Conservation (phyloP, 2,113 vertebrate genomes). For the Toxotes jaculatrix region DNA sequence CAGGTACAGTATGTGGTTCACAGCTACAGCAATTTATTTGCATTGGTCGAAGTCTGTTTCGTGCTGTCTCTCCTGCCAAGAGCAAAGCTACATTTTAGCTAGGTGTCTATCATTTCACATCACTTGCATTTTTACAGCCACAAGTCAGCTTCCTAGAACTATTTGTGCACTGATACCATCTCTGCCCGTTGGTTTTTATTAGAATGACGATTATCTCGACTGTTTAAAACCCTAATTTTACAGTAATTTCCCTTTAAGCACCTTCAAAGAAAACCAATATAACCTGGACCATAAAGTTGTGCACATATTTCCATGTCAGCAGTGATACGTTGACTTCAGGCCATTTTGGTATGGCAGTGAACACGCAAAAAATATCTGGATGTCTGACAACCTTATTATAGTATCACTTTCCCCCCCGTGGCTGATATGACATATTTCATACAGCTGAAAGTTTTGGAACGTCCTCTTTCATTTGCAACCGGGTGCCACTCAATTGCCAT, state of each 20-base stretch:
- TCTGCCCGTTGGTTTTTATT: slow-evolving; percentile 34
- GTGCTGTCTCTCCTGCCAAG: neutral
- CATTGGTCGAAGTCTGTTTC: neutral
- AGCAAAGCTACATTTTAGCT: slow-evolving; percentile 9
- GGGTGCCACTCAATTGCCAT: slow-evolving; percentile 15
- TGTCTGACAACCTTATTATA: slow-evolving; percentile 2
- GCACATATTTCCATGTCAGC: slow-evolving; percentile 43
- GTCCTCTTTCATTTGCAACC: slow-evolving; percentile 10
- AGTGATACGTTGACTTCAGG: slow-evolving; percentile 30
- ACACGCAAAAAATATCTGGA: neutral
- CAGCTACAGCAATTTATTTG: slow-evolving; percentile 5
- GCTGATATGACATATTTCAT: slow-evolving; percentile 2
- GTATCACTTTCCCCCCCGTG: slow-evolving; percentile 17
- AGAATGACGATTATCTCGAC: slow-evolving; percentile 29
- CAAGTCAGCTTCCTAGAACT: slow-evolving; percentile 16
- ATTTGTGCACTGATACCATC: slow-evolving; percentile 33
- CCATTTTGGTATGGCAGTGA: slow-evolving; percentile 16
- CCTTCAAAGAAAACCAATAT: slow-evolving; percentile 32
- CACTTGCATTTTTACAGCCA: slow-evolving; percentile 22
- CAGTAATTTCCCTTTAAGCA: slow-evolving; percentile 24
- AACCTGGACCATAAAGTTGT: slow-evolving; percentile 12
- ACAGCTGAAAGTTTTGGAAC: slow-evolving; percentile 1
- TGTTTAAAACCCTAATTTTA: slow-evolving; percentile 29
- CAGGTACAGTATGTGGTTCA: neutral
- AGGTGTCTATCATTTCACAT: slow-evolving; percentile 36